Evolutionary conservation across 1,140 invertebrate genomes (phyloP).

Genomic region (Papilio dardanus): DNA sequence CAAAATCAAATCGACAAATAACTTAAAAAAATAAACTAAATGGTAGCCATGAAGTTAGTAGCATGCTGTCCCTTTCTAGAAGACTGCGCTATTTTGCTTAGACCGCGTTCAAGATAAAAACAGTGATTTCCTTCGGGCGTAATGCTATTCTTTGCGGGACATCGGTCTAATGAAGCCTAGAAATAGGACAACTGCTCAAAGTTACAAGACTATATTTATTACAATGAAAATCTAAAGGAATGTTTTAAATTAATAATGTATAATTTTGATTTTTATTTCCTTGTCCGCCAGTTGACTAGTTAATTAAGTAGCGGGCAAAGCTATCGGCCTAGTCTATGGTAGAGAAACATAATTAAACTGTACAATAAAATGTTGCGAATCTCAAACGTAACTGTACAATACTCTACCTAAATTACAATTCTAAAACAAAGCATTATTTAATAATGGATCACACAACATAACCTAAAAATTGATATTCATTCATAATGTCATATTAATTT

Average conservation of each 20-base stretch:
- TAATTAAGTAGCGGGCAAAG: conserved; percentile 50
- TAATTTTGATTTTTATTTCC: conserved; percentile 34
- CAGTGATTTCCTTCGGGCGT: too few species aligned
- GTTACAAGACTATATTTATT: conserved; percentile 28
- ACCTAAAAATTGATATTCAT: neutral
- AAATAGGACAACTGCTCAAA: too few species aligned
- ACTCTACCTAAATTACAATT: conserved; percentile 46
- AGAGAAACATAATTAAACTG: conserved; percentile 50
- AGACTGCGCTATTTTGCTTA: neutral
- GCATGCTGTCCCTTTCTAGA: neutral
- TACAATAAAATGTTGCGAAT: conserved; percentile 72
- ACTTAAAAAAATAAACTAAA: neutral
- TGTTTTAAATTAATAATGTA: conserved; percentile 10
- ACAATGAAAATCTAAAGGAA: conserved; percentile 13
- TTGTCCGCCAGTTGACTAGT: conserved; percentile 57
- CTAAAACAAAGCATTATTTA: conserved; percentile 41
- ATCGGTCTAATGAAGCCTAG: too few species aligned
- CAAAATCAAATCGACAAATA: neutral
- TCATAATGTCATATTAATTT: neutral
- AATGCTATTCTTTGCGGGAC: too few species aligned
- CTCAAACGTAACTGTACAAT: conserved; percentile 80
- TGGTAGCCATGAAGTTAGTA: too few species aligned
- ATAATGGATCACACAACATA: conserved; percentile 22
- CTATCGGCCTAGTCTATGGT: conserved; percentile 10
- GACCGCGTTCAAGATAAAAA: too few species aligned